Evolutionary conservation across 2,888 invertebrate species (phyloP).

Genomic region (Aporophyla nigra): DNA sequence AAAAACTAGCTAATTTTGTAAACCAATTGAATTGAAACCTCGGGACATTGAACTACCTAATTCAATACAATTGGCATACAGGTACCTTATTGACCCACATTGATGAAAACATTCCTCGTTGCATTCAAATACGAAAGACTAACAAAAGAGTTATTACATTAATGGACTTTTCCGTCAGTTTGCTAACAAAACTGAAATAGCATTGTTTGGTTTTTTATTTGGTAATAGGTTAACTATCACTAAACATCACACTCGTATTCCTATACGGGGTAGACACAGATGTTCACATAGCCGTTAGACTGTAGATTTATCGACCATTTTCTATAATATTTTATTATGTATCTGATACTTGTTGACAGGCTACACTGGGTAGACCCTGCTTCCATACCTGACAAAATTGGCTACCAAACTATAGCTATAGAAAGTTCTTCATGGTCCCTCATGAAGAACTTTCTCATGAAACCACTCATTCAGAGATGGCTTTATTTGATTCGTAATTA

Average conservation of each 20-base stretch:
- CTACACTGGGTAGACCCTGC: too few species aligned
- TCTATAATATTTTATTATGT: too few species aligned
- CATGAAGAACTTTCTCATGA: too few species aligned
- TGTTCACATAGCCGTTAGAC: too few species aligned
- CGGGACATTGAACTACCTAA: conserved; percentile 36
- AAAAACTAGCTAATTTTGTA: neutral
- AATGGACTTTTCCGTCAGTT: conserved; percentile 21
- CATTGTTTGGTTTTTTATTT: conserved; percentile 2
- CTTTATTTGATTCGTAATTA: too few species aligned
- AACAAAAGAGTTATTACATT: conserved; percentile 45
- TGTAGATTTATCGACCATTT: too few species aligned
- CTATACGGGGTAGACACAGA: neutral
- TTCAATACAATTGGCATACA: conserved; percentile 17
- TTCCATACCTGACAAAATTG: too few species aligned
- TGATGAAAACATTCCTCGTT: conserved; percentile 32
- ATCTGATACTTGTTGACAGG: too few species aligned
- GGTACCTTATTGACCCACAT: conserved; percentile 42
- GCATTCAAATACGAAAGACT: conserved; percentile 38
- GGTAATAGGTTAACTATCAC: neutral
- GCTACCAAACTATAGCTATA: too few species aligned
- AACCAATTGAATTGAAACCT: conserved; percentile 9
- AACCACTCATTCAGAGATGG: too few species aligned
- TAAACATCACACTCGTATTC: neutral
- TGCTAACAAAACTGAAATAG: conserved; percentile 5
- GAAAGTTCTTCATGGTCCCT: too few species aligned